These are phyloP conservation scores for Eospalax fontanierii DNA, from an alignment of 2,797 vertebrate species.

Conservation along the genomic window DNA sequence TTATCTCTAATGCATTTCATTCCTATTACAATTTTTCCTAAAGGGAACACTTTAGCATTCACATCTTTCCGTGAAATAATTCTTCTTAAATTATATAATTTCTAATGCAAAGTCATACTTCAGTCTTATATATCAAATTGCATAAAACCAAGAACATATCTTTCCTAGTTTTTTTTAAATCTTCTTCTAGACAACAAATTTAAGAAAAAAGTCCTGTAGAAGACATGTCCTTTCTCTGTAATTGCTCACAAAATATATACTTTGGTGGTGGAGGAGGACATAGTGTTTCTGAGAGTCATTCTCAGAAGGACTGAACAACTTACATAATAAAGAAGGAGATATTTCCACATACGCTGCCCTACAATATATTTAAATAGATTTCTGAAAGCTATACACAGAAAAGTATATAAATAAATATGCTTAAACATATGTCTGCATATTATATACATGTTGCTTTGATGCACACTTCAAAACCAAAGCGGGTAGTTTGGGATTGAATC, in stretches of 20 bases:
- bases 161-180: not conserved
- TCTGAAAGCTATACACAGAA: conserved; percentile 27
- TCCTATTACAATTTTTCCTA: conserved; percentile 16
- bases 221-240: not conserved
- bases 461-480: conserved; percentile 7
- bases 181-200: conserved; percentile 16
- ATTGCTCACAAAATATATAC: not conserved
- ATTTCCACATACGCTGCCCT: not conserved
- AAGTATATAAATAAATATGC: not conserved
- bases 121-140: conserved; percentile 7
- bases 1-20: conserved; percentile 35
- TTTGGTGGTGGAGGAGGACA: too few relatives aligned
- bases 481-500: conserved; percentile 75
- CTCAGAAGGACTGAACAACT: not conserved
- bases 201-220: not conserved
- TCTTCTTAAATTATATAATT: conserved; percentile 46
- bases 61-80: conserved; percentile 24
- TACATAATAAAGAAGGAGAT: not conserved
- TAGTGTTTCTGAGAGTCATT: not conserved
- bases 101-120: not conserved
- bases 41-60: not conserved
- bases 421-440: not conserved
- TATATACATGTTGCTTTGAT: not conserved
- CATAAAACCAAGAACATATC: not conserved
- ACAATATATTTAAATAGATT: conserved; percentile 44